Conservation (phyloP, 2,113 vertebrate genomes). For the Salvelinus sp. region DNA sequence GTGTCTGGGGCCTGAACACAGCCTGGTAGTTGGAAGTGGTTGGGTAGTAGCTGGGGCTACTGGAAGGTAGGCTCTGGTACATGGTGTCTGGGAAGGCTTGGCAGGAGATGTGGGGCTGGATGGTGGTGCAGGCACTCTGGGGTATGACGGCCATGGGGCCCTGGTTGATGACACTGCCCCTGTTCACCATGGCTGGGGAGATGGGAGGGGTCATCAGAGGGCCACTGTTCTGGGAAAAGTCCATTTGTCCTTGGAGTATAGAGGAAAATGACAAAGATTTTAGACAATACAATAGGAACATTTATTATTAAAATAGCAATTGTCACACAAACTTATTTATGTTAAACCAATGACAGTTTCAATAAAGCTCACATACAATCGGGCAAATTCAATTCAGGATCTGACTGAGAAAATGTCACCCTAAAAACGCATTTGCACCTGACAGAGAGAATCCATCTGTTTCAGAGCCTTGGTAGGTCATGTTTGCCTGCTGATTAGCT, state of each 20-base stretch:
- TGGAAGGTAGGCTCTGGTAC: conserved; percentile 82
- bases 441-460: conserved; percentile 72
- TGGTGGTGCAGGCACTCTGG: conserved; percentile 70
- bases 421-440: conserved; percentile 70
- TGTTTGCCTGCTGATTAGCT: conserved; percentile 69
- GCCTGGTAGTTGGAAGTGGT: conserved; percentile 77
- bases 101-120: conserved; percentile 73
- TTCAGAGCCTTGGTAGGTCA: conserved; percentile 74
- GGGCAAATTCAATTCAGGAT: no score
- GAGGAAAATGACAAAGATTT: no score
- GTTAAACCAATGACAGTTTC: no score
- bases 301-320: no score
- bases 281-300: no score
- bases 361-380: no score
- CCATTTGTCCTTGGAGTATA: conserved; percentile 75
- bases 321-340: no score
- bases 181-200: conserved; percentile 86
- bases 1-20: conserved; percentile 78
- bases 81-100: conserved; percentile 81
- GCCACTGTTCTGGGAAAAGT: conserved; percentile 81
- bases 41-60: conserved; percentile 79
- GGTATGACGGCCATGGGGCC: conserved; percentile 88
- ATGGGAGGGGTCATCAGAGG: conserved; percentile 92
- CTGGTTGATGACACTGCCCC: conserved; percentile 97
- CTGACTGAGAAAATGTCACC: no score